These are phyloP conservation scores for Pentalonia nigronervosa DNA, from an alignment of 1,140 invertebrate species.

Conservation along the genomic window DNA sequence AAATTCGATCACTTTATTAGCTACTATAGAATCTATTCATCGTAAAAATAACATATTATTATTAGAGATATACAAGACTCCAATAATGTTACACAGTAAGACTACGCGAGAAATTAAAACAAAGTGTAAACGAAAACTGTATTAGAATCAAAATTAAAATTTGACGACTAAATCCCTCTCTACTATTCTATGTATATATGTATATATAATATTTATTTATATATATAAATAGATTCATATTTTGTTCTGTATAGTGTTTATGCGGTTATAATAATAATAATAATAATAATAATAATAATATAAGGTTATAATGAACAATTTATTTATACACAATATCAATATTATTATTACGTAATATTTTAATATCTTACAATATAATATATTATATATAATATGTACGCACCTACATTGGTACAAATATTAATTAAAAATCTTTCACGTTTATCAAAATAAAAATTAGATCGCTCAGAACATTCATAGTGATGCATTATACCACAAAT, in stretches of 20 bases:
- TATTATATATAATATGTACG: background rate
- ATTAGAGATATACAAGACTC: constrained; percentile 27
- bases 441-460: constrained; percentile 22
- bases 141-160: background rate
- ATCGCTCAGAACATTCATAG: background rate
- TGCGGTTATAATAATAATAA: background rate
- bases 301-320: constrained; percentile 14
- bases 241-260: constrained; percentile 2
- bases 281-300: background rate
- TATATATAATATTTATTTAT: background rate
- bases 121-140: background rate
- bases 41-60: constrained; percentile 28
- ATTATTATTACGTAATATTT: background rate
- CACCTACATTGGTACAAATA: background rate
- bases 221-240: background rate
- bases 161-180: constrained; percentile 11
- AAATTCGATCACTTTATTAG: constrained; percentile 45
- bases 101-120: background rate
- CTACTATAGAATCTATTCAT: constrained; percentile 40
- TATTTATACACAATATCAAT: constrained; percentile 25
- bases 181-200: background rate
- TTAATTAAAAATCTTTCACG: background rate
- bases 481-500: background rate
- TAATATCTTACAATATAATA: constrained; percentile 14
- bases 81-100: background rate